phyloP scores from a whole-genome alignment of 2,113 vertebrate genomes.

The Mastomys coucha region DNA sequence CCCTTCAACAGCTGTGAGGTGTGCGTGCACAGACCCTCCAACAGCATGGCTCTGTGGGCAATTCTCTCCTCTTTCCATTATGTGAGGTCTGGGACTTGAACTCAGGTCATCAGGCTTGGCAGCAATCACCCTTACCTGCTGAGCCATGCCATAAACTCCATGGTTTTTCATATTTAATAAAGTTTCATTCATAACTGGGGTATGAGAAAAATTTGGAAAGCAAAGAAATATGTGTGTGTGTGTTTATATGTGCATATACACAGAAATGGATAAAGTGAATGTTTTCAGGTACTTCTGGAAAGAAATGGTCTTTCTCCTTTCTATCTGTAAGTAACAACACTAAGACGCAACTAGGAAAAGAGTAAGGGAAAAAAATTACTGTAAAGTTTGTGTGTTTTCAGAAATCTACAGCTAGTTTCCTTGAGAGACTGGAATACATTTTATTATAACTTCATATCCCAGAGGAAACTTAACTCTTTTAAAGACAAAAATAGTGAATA shows the following conservation, averaged over 20 bases:
- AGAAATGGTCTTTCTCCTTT: conserved; percentile 16
- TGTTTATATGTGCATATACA: background rate
- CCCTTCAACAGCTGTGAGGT: background rate
- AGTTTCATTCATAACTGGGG: conserved; percentile 19
- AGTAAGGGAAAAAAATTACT: conserved; percentile 9
- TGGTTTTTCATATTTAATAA: background rate
- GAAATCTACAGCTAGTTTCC: conserved; percentile 9
- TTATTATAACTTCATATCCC: background rate
- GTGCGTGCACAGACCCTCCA: accelerated
- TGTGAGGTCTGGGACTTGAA: background rate
- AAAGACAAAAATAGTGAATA: conserved; percentile 45
- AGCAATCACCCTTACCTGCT: background rate
- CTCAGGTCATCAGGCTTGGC: background rate
- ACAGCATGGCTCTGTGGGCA: background rate
- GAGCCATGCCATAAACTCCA: background rate
- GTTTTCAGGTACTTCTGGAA: background rate
- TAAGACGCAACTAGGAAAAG: conserved; percentile 1
- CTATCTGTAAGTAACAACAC: conserved; percentile 19
- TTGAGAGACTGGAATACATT: background rate
- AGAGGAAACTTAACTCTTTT: conserved; percentile 35
- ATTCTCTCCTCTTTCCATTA: background rate
- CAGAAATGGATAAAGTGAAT: background rate
- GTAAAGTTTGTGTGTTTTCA: conserved; percentile 31
- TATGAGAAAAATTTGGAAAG: background rate
- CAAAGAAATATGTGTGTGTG: background rate